Percentiles rank a stretch among this genome's conserved stretches.
Evolutionary conservation across 2,888 invertebrate genomes (phyloP).

Genomic region (Drosophila anomalata): DNA sequence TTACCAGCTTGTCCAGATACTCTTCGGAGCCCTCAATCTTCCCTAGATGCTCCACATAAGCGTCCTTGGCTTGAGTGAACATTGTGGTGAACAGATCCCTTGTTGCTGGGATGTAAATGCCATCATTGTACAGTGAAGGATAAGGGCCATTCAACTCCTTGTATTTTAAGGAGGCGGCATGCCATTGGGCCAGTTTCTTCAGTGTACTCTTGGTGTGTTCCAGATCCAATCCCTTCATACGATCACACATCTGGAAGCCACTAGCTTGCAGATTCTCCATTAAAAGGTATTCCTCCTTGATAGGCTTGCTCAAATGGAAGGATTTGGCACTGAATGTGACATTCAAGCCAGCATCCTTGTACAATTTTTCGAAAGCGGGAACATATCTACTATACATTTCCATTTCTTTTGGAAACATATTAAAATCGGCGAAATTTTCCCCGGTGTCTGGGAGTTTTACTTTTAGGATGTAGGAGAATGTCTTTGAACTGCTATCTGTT

Average conservation of each 20-base stretch:
- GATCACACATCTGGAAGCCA: conserved; percentile 69
- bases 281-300: conserved; percentile 52
- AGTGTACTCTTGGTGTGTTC: conserved; percentile 82
- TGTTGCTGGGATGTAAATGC: conserved; percentile 25
- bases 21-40: conserved; percentile 26
- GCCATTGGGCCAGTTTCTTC: conserved; percentile 83
- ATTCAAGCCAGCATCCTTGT: conserved; percentile 36
- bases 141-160: conserved; percentile 78
- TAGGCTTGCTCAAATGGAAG: conserved; percentile 34
- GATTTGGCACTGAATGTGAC: conserved; percentile 51
- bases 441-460: conserved; percentile 32
- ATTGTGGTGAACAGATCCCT: conserved; percentile 55
- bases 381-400: conserved; percentile 57
- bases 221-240: conserved; percentile 80
- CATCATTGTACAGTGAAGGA: conserved; percentile 57
- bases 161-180: conserved; percentile 84
- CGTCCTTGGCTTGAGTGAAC: conserved; percentile 42
- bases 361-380: conserved; percentile 61
- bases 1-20: conserved; percentile 24
- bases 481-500: conserved; percentile 40
- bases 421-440: conserved; percentile 36
- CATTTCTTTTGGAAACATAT: conserved; percentile 69
- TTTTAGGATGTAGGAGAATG: conserved; percentile 59
- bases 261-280: conserved; percentile 69
- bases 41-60: conserved; percentile 12